Evolutionary conservation across 2,797 vertebrate species (phyloP), one percentile per base, ranked within the genome.

Genomic region (Crenuchus spilurus): DNA sequence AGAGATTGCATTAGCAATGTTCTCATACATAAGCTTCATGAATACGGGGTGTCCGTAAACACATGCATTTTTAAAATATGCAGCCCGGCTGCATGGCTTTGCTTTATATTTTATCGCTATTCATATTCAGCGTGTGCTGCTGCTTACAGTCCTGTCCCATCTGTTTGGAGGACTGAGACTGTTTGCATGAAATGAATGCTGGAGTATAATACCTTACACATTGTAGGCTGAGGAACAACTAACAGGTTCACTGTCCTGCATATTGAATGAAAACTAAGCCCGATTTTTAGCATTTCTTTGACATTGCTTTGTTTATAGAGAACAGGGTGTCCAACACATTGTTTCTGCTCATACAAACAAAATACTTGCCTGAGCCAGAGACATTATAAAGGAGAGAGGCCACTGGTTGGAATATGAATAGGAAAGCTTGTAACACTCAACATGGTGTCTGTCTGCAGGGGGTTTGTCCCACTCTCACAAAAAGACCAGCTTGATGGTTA

Each of bases 281-380:
- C n/a, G n/a, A 66, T 81, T 77, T 26, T 72, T 71, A 79, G 70
- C 18, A 64, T 76, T 83, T 83, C 57, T 80, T 69, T 66, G 77
- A 78, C 35, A 77, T 82, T 82, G 83, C 77, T 85, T 75, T 76
- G 80, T 82, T 85, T 84, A 86, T 75, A 30, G 14, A 54, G 51
- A 28, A 30, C 3, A 0, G 16, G n/a, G 52, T 16, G 11, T 70
- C 7, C 26, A 11, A 1, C 11, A 26, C 49, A 14, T 3, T 4
- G 49, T n/a, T 54, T 54, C 5, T 6, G 2, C 28, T 54, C 26
- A 30, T n/a, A 7, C 6, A n/a, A n/a, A n/a, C n/a, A n/a, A n/a
- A n/a, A n/a, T n/a, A n/a, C n/a, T n/a, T n/a, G n/a, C n/a, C n/a
- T n/a, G n/a, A n/a, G n/a, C n/a, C n/a, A n/a, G n/a, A n/a, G n/a